Conservation (phyloP, 2,888 invertebrate species). For the Cryptocephalus primarius region DNA sequence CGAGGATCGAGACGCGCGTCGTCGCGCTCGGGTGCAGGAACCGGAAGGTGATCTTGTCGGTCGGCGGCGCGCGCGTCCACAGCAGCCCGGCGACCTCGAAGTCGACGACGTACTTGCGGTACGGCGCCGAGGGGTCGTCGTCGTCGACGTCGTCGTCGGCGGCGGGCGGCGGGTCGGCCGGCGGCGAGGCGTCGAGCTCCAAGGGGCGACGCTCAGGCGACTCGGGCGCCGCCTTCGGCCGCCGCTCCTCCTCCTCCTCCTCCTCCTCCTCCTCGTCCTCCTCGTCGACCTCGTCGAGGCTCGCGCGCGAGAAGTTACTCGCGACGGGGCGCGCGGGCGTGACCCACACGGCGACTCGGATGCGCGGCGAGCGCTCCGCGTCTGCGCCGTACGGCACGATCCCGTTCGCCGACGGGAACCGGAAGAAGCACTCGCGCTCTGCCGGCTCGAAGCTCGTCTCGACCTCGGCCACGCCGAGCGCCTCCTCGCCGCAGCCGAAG, state of each 20-base stretch:
- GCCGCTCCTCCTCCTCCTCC: slow-evolving; percentile 9
- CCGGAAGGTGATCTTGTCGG: slow-evolving; percentile 22
- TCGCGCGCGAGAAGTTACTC: no score
- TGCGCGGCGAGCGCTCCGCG: no score
- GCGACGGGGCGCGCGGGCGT: no score
- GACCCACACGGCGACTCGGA: no score
- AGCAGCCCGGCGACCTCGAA: slow-evolving; percentile 22
- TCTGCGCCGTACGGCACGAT: slow-evolving; percentile 17
- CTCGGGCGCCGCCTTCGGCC: slow-evolving; percentile 4
- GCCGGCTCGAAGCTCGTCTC: slow-evolving; percentile 19
- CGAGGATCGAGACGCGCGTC: slow-evolving; percentile 20
- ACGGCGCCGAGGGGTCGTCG: slow-evolving; percentile 9
- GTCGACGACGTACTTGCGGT: slow-evolving; percentile 24
- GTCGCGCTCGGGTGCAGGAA: slow-evolving; percentile 30
- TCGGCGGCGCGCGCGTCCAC: slow-evolving; percentile 17
- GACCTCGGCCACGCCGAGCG: slow-evolving; percentile 25
- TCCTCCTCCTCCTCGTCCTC: not conserved
- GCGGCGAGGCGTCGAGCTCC: no score
- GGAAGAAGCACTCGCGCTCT: slow-evolving; percentile 19
- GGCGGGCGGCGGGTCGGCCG: no score
- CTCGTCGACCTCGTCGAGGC: slow-evolving; percentile 4
- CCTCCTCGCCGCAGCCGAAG: slow-evolving; percentile 25
- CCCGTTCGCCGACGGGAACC: slow-evolving; percentile 22
- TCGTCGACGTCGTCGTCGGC: slow-evolving; percentile 1
- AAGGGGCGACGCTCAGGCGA: no score